Evolutionary conservation across 2,888 invertebrate species (phyloP), one percentile per base, ranked within the genome.

Genomic region (Pecten maximus): DNA sequence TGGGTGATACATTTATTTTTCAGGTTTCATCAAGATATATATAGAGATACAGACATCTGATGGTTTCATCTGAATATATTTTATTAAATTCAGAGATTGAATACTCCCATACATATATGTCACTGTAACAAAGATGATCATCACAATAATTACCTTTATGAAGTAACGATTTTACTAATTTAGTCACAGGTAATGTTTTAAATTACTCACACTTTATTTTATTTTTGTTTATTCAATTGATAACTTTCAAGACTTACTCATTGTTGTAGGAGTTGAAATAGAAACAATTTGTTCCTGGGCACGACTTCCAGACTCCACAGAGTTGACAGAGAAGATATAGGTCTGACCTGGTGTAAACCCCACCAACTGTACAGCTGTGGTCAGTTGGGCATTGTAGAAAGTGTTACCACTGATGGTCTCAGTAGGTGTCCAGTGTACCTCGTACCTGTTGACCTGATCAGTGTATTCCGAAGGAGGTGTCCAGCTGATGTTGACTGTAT

Each of bases 251-350:
- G 2, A 74, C 74, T 35, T 74, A 74, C 74, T 74, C 74, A 74
- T 74, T 35, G 74, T 74, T 74, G 16, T 74, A 35, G 74, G 28
- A 74, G 28, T 0, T 35, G 74, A 1, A 74, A 15, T 35, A 0
- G 28, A 28, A 54, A 19, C 0, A 74, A 6, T 12, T 16, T 74
- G 74, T 74, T 74, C 74, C 35, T 35, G 4, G 10, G 28, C 2
- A 74, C 74, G 74, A 74, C 74, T 74, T 10, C 74, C 74, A 35
- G 35, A 28, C 15, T 74, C 74, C 74, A 74, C 74, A 74, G 74
- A 35, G 28, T 6, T 8, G 74, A 74, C 74, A 74, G 35, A 74
- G 74, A 74, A 74, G 74, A 35, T 74, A 35, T 74, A 74, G 35
- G 10, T 74, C 74, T 74, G 74, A 8, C 74, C 74, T 35, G 74